Evolutionary conservation across 2,888 invertebrate species (phyloP), one percentile per base, ranked within the genome.

Genomic region (Sesia apiformis): DNA sequence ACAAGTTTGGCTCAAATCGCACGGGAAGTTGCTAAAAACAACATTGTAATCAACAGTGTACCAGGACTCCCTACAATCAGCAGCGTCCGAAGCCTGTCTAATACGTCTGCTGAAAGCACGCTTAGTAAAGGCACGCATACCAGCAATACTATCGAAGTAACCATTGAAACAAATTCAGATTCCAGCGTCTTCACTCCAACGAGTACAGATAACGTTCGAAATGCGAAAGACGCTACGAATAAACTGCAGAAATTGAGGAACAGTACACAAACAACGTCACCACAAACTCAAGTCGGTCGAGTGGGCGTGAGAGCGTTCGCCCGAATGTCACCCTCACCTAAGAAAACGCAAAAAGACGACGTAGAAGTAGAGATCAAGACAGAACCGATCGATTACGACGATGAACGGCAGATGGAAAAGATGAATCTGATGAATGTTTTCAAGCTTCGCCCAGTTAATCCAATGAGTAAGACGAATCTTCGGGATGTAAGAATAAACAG

Each of bases 281-380:
- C 23, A 23, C 66, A 61, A 43, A 60, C 78, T 0, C 60, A 72
- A 4, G 74, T 86, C 3, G 88, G 87, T 0, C 66, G 76, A 7
- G 85, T 89, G 0, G 89, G 88, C 0, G 89, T 89, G 0, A 65
- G 85, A 7, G 80, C 89, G 0, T 89, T 89, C 59, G 89, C 89
- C 0, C 72, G 88, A 3, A 86, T 88, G 78, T 74, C 78, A 53
- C 84, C 87, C 53, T 75, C 79, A 23, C 59, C 59, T 0, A 61
- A 66, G 5, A 53, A 60, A 52, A 41, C 54, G 55, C 56, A 62
- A 4, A 61, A 8, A 38, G 51, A 6, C 4, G 69, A 68, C 41
- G 71, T 77, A 3, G 70, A 78, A 58, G 76, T 88, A 0, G 87
- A 88, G 62, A 79, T 89, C 8, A 90, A 90, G 62, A 63, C 81